These are phyloP conservation scores for Anseranas semipalmata DNA, from an alignment of 2,113 vertebrate genomes.

Conservation along the genomic window DNA sequence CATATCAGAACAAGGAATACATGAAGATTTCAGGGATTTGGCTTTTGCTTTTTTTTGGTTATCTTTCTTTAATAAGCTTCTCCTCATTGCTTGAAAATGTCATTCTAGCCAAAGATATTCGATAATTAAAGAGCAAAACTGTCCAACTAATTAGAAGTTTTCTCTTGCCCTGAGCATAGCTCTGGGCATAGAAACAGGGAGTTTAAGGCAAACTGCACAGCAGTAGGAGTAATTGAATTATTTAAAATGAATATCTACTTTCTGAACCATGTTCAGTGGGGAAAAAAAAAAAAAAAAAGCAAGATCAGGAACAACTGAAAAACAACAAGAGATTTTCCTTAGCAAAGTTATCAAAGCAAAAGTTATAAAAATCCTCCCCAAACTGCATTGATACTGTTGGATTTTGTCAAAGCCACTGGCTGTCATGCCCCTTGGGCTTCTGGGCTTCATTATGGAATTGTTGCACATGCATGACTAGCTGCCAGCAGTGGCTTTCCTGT, in stretches of 20 bases:
- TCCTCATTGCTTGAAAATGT: constrained; percentile 13
- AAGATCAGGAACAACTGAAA: background rate
- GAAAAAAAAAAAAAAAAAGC: background rate
- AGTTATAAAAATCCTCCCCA: background rate
- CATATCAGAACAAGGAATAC: constrained; percentile 7
- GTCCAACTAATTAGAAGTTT: constrained; percentile 62
- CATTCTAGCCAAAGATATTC: constrained; percentile 40
- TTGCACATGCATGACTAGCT: background rate
- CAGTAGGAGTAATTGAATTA: constrained; percentile 54
- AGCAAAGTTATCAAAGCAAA: background rate
- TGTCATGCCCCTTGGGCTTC: background rate
- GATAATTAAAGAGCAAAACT: constrained; percentile 69
- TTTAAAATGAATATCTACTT: constrained; percentile 58
- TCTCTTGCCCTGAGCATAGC: constrained; percentile 48
- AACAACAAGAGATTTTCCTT: background rate
- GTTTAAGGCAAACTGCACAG: constrained; percentile 39
- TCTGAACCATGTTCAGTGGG: background rate
- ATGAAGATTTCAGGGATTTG: background rate
- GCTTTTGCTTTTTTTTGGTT: background rate
- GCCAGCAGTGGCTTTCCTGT: background rate
- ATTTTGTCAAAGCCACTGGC: background rate
- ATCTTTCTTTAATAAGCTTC: constrained; percentile 16
- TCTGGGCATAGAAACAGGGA: constrained; percentile 46
- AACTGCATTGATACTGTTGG: background rate
- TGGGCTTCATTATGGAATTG: background rate